These are phyloP conservation scores for Cephalopachus bancanus DNA, from an alignment of 2,797 vertebrate species.

Conservation along the genomic window DNA sequence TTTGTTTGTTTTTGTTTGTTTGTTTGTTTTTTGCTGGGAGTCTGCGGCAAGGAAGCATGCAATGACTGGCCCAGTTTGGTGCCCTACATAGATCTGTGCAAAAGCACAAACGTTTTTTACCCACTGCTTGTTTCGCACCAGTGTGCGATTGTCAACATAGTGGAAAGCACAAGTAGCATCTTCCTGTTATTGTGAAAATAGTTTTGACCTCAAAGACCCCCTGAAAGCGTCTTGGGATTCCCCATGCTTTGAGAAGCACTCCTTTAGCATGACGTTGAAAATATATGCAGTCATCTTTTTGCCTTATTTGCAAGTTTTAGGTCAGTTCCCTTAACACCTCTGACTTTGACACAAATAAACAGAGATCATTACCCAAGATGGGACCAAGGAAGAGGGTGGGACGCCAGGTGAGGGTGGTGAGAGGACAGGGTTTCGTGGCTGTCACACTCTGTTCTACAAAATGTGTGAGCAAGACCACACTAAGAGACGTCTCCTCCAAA, in stretches of 20 bases:
- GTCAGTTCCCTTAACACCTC: not conserved
- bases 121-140: not conserved
- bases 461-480: not conserved
- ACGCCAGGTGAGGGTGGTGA: not conserved
- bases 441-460: not conserved
- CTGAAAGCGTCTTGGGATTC: not conserved
- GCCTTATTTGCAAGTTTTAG: constrained; percentile 10
- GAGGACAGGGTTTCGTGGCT: accelerated
- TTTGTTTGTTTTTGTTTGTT: not conserved
- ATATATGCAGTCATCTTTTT: not conserved
- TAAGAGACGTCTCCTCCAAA: not conserved
- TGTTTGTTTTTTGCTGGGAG: not conserved
- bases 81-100: not conserved
- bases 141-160: not conserved
- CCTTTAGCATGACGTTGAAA: not conserved
- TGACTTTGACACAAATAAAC: not conserved
- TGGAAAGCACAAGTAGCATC: constrained; percentile 10
- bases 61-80: not conserved
- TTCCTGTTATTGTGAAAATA: not conserved
- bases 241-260: not conserved
- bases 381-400: not conserved
- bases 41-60: not conserved
- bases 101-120: not conserved
- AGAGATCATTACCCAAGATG: not conserved
- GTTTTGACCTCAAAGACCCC: not conserved